These are phyloP conservation scores for Rhizomys pruinosus DNA, from an alignment of 2,113 vertebrate genomes.

Conservation along the genomic window DNA sequence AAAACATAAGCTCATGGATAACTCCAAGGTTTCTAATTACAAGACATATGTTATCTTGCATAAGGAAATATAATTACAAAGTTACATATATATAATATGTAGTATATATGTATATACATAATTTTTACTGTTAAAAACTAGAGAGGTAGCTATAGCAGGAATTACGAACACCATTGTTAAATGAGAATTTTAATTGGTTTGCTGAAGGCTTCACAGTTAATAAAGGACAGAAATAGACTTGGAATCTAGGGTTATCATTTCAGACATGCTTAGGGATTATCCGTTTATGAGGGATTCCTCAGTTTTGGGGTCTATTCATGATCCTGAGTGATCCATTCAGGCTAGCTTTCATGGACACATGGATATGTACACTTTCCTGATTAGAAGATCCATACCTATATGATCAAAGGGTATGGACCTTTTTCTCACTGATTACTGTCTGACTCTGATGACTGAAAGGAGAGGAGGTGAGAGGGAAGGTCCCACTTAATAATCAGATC, in stretches of 20 bases:
- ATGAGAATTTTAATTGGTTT: conserved; percentile 36
- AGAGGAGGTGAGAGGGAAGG: background rate
- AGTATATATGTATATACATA: background rate
- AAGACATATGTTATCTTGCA: background rate
- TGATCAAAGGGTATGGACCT: background rate
- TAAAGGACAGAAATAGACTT: background rate
- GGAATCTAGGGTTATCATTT: conserved; percentile 2
- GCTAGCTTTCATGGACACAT: background rate
- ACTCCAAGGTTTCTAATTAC: background rate
- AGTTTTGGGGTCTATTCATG: background rate
- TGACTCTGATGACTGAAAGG: background rate
- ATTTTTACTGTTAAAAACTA: background rate
- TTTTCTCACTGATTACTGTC: background rate
- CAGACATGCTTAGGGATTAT: background rate
- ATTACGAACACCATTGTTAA: background rate
- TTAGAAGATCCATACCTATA: background rate
- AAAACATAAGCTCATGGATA: conserved; percentile 11
- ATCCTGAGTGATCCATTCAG: background rate
- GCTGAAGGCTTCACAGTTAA: background rate
- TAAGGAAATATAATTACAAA: background rate
- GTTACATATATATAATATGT: background rate
- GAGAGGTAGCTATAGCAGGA: background rate
- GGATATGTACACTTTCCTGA: background rate
- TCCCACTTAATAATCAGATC: background rate
- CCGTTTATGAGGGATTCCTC: background rate